phyloP scores from a whole-genome alignment of 2,888 invertebrate species.

The Megaustenia siamemsis region DNA sequence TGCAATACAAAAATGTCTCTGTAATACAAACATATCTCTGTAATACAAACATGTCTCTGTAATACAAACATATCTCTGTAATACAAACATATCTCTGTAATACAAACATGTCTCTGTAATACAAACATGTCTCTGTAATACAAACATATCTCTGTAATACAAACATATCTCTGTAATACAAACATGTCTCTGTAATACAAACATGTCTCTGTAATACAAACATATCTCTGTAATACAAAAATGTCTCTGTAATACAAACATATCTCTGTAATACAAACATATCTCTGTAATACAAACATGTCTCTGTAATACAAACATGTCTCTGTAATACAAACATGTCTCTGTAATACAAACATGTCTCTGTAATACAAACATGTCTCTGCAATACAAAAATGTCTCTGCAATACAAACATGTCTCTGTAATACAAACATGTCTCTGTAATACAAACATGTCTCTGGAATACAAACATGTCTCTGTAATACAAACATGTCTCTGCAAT shows the following conservation, averaged over 20 bases:
- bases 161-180: neutral
- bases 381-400: too few species aligned
- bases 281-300: neutral
- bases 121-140: neutral
- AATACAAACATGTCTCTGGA: neutral
- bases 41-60: too few species aligned
- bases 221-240: neutral
- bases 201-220: neutral
- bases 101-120: neutral
- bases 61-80: neutral
- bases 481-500: neutral
- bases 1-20: neutral
- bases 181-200: neutral
- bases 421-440: neutral
- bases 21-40: neutral
- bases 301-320: neutral
- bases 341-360: neutral
- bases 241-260: neutral
- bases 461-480: neutral
- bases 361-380: neutral
- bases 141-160: neutral
- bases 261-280: neutral
- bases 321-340: neutral
- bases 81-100: neutral
- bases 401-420: neutral